Percentiles rank a stretch among this genome's conserved stretches.
phyloP scores from a whole-genome alignment of 2,888 invertebrate genomes.

The Philereme vetulata region DNA sequence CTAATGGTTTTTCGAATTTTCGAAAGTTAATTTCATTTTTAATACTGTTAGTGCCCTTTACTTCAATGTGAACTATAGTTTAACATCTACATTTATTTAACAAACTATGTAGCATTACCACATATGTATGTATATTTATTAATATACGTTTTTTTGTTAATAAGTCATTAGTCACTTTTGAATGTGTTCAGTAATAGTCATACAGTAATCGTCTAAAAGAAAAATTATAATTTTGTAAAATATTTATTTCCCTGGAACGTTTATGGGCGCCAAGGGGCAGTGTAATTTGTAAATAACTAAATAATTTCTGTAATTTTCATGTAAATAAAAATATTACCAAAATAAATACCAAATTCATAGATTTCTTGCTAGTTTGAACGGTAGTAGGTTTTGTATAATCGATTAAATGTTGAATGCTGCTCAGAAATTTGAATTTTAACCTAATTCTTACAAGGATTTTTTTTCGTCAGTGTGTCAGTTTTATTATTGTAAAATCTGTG shows the following conservation, averaged over 20 bases:
- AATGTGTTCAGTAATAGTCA: conserved; percentile 11
- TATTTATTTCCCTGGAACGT: background rate
- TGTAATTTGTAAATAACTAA: conserved; percentile 39
- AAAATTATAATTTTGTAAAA: too few species aligned
- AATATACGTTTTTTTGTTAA: background rate
- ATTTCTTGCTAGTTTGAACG: conserved; percentile 64
- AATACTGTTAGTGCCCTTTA: conserved; percentile 2
- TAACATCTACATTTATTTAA: background rate
- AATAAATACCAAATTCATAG: conserved; percentile 49
- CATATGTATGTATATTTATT: too few species aligned
- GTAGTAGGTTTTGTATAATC: conserved; percentile 67
- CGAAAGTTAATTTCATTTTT: conserved; percentile 15
- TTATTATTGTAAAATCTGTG: conserved; percentile 81
- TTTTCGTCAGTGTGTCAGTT: conserved; percentile 49
- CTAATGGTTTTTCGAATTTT: background rate
- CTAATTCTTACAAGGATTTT: conserved; percentile 16
- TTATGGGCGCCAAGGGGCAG: conserved; percentile 7
- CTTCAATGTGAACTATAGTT: background rate
- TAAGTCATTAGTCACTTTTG: background rate
- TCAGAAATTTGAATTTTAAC: conserved; percentile 17
- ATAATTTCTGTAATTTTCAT: conserved; percentile 60
- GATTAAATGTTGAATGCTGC: conserved; percentile 35
- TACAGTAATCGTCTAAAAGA: too few species aligned
- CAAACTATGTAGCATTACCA: too few species aligned
- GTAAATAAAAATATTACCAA: conserved; percentile 56